Conservation (phyloP, 1,140 invertebrate genomes). For the Plutomurus gul region DNA sequence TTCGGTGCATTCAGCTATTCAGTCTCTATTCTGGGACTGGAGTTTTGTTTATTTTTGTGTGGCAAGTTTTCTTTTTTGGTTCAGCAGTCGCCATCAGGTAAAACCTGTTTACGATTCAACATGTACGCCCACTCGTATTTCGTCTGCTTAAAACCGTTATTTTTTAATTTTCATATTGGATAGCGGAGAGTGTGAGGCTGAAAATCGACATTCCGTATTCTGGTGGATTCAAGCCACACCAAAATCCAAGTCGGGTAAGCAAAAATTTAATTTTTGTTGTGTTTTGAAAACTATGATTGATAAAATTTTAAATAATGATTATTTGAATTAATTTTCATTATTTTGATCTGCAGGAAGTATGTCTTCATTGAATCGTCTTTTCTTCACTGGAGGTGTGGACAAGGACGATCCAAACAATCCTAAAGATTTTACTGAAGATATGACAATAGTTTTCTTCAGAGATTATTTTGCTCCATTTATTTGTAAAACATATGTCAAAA, state of each 20-base stretch:
- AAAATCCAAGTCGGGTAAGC: not conserved
- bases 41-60: slow-evolving; percentile 56
- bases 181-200: not conserved
- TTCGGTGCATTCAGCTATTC: too few relatives aligned
- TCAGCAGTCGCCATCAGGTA: slow-evolving; percentile 77
- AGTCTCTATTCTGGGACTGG: not conserved
- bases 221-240: not conserved
- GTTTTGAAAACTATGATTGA: not conserved
- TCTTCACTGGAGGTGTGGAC: slow-evolving; percentile 56
- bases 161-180: too few relatives aligned
- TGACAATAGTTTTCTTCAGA: slow-evolving; percentile 83
- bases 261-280: not conserved
- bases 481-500: slow-evolving; percentile 76
- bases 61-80: slow-evolving; percentile 91
- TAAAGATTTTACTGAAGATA: slow-evolving; percentile 81
- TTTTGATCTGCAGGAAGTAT: not conserved
- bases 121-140: too few relatives aligned
- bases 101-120: too few relatives aligned
- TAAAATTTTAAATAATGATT: not conserved
- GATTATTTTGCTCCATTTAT: slow-evolving; percentile 76
- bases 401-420: slow-evolving; percentile 79
- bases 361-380: not conserved
- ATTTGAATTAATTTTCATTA: too few relatives aligned
- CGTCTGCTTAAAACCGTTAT: too few relatives aligned
- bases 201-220: not conserved